Base-by-base conservation (phyloP, 2,113 vertebrate genomes). In the Aegypius monachus region DNA sequence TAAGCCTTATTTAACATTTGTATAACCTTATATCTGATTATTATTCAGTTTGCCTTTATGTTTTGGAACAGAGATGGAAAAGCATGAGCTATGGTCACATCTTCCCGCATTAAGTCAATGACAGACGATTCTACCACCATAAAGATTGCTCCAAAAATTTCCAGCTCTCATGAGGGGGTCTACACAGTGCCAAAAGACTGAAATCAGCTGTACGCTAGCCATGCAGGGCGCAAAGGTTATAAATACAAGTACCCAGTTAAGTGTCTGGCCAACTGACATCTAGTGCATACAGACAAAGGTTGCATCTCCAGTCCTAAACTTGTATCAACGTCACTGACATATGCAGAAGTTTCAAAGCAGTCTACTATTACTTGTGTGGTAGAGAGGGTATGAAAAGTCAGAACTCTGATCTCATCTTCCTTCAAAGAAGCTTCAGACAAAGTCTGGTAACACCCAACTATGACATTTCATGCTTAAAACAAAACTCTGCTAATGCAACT, bases 291-390 rank as follows among this genome's bases (percentile, higher is more conserved):
- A 62, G 32, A 19, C 19, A n/a, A 26, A 83, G 21, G 32, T 8
- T 4, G 4, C 6, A 10, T 38, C 72, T 82, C 70, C 59, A 38
- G 5, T 26, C 32, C 45, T 45, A 21, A 56, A 23, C 10, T 36
- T 4, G 0, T 22, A 45, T 17, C 42, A 14, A 26, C 2, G 1
- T 11, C 34, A 19, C 3, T 2, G 4, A 5, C 5, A 0, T 1
- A 17, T 0, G 3, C 53, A 71, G 11, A 14, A 15, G 12, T n/a
- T 75, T 22, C 18, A 53, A 53, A 59, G 58, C 23, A 31, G 16
- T 26, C 65, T 36, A 1, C 26, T 55, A 4, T 36, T 42, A 4
- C 34, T 52, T 18, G 2, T 6, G 31, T 31, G 16, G 38, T 12
- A 47, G 26, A 66, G 42, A 27, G 25, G 45, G 10, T 2, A 42